Base-by-base conservation (phyloP, 2,888 invertebrate species). In the Limnephilus rhombicus region DNA sequence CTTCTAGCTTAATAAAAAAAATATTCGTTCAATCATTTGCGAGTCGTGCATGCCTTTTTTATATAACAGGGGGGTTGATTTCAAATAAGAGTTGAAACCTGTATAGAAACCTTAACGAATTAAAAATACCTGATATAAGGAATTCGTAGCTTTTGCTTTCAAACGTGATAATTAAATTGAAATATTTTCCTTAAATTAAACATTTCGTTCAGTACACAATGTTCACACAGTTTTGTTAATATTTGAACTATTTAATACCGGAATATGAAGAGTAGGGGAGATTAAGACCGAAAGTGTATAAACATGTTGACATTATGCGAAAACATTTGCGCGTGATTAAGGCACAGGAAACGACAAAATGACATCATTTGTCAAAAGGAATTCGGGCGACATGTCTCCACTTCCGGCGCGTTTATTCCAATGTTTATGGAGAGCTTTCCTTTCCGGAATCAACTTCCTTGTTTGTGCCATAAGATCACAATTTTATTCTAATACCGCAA, bases 401-500 rank as follows among this genome's bases (percentile, higher is more conserved):
- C 81, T 81, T 89, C 81, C 81, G 80, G 81, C 80, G 29, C 80
- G 80, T 41, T 80, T 80, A 37, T 53, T 41, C 45, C 68, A 53
- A 31, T 89, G 80, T 45, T 37, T 37, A 45, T 45, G n/a, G 29
- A 41, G 81, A 15, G 80, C 81, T 45, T 81, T 89, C 82, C 89
- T 89, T 89, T 37, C 49, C 81, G 37, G 29, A 89, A 15, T 41
- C 86, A 86, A 49, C 29, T 45, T 86, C 86, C 86, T 86, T 86
- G 86, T 86, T 86, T 49, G 86, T 86, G 45, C 49, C 86, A 86
- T 86, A 86, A 86, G 86, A 86, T 86, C 86, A 86, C 86, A 41
- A 86, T 86, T 86, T 86, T 86, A 86, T 86, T 86, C 86, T 86
- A 86, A 86, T 86, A 45, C 18, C 86, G 29, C 86, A 49, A 86